These are phyloP conservation scores for Syngnathus acus DNA, from an alignment of 2,797 vertebrate genomes.

Conservation along the genomic window DNA sequence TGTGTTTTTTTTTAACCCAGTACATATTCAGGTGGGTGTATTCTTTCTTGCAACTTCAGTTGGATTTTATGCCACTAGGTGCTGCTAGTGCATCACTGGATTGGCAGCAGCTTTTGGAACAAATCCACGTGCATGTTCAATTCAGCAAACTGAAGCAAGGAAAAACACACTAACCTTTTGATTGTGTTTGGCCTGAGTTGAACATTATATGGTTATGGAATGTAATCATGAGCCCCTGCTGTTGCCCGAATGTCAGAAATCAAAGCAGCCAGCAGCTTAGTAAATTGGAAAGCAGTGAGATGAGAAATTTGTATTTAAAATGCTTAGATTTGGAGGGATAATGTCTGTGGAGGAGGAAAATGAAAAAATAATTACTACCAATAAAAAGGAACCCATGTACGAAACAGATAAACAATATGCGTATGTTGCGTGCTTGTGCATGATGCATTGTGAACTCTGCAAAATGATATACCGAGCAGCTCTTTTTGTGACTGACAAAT, in stretches of 20 bases:
- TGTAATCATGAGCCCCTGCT: constrained; percentile 42
- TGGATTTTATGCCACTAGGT: constrained; percentile 43
- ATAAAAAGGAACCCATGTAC: not conserved
- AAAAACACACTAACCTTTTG: constrained; percentile 54
- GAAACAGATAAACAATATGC: not conserved
- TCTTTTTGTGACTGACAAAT: not conserved
- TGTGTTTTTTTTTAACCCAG: not conserved
- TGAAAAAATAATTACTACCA: not conserved
- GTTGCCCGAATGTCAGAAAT: constrained; percentile 38
- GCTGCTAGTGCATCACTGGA: constrained; percentile 33
- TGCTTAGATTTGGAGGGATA: constrained; percentile 23
- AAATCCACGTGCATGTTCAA: constrained; percentile 9
- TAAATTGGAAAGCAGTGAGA: constrained; percentile 40
- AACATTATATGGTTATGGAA: constrained; percentile 49
- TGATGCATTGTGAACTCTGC: not conserved
- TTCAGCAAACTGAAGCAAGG: constrained; percentile 46
- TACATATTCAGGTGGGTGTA: not conserved
- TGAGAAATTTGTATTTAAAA: constrained; percentile 38
- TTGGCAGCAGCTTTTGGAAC: not conserved
- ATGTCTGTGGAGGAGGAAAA: constrained; percentile 8
- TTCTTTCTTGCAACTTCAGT: not conserved
- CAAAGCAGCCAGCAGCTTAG: constrained; percentile 34
- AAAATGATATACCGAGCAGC: not conserved
- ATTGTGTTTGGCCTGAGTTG: constrained; percentile 41
- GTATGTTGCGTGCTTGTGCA: not conserved